Percentiles rank a stretch among this genome's conserved stretches.
phyloP scores from a whole-genome alignment of 2,113 vertebrate genomes.

The Opisthocomus hoazin region DNA sequence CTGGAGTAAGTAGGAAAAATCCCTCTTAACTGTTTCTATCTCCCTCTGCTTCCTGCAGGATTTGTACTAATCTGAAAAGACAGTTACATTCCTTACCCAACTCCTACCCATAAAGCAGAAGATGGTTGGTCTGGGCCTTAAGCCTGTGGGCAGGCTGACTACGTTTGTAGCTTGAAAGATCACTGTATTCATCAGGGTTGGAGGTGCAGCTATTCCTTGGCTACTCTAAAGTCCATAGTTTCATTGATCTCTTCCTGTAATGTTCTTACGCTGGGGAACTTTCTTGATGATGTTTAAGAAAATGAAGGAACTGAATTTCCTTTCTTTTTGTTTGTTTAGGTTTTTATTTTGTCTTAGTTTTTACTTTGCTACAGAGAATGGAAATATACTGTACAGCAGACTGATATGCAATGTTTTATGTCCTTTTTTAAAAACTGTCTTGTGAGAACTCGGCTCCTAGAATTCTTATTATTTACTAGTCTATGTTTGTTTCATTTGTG shows the following conservation, averaged over 20 bases:
- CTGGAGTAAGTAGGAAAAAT: constrained; percentile 65
- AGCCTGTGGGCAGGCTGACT: not conserved
- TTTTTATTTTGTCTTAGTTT: not conserved
- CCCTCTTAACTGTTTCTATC: not conserved
- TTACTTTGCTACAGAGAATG: not conserved
- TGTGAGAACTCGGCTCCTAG: not conserved
- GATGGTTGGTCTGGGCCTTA: not conserved
- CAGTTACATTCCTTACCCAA: not conserved
- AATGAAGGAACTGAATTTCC: not conserved
- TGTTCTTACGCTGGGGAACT: not conserved
- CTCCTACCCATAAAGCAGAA: accelerated
- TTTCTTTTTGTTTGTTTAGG: not conserved
- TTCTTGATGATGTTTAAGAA: not conserved
- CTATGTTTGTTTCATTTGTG: not conserved
- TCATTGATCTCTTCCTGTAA: not conserved
- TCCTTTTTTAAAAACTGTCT: not conserved
- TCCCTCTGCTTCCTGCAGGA: not conserved
- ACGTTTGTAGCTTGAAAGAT: not conserved
- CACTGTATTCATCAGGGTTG: not conserved
- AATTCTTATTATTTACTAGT: not conserved
- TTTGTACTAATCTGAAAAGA: not conserved
- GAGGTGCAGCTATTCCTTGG: not conserved
- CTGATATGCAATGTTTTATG: not conserved
- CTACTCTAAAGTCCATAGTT: not conserved
- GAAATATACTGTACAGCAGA: not conserved